Evolutionary conservation across 92 coral and sea anemone species (phyloP).

Genomic region (Porites evermanni): DNA sequence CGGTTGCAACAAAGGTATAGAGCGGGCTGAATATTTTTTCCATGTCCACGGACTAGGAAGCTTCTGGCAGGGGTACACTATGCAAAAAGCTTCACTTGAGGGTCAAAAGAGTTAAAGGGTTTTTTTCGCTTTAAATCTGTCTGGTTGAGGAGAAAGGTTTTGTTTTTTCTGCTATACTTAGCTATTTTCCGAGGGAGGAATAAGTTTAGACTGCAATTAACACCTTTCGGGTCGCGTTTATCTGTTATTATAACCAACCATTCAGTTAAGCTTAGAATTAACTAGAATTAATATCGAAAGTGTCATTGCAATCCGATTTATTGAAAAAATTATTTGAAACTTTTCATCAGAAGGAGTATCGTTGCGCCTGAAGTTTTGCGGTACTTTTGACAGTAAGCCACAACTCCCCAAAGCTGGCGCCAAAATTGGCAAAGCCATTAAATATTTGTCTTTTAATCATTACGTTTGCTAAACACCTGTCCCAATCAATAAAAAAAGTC

Average conservation of each 20-base stretch:
- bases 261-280: neutral
- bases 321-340: constrained; percentile 12
- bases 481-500: neutral
- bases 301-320: neutral
- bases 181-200: neutral
- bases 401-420: constrained; percentile 37
- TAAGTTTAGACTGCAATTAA: neutral
- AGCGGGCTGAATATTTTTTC: no score
- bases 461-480: constrained; percentile 19
- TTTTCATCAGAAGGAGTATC: neutral
- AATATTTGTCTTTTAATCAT: constrained; percentile 31
- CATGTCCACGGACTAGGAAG: no score
- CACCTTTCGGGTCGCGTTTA: no score
- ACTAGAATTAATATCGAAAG: neutral
- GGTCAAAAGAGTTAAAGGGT: no score
- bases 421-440: constrained; percentile 30
- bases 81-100: no score
- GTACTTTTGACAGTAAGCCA: constrained; percentile 7
- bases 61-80: no score
- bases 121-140: no score
- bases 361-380: constrained; percentile 22
- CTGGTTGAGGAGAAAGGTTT: no score
- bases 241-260: neutral
- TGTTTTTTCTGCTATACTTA: no score
- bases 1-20: no score